Evolutionary conservation across 2,113 vertebrate species (phyloP).

Genomic region (Planiliza haematocheilus): DNA sequence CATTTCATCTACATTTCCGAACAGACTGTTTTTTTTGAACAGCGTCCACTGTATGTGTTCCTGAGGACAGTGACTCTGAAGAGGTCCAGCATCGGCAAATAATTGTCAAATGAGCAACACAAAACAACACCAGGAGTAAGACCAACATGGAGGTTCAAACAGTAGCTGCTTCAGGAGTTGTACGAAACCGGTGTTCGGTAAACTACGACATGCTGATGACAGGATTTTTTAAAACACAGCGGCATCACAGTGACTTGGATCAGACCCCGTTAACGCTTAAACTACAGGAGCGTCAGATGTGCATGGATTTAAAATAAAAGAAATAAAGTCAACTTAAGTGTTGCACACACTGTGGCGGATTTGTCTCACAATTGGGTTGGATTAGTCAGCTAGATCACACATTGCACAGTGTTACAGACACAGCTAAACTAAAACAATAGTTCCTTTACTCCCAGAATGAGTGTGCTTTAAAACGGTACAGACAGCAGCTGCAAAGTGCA

Average conservation of each 20-base stretch:
- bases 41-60: constrained; percentile 73
- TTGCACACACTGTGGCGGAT: neutral
- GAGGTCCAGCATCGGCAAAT: constrained; percentile 71
- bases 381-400: constrained; percentile 19
- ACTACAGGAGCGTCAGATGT: constrained; percentile 40
- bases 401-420: constrained; percentile 49
- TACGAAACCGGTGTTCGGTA: constrained; percentile 47
- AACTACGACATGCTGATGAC: constrained; percentile 62
- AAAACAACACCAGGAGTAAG: constrained; percentile 36
- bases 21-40: constrained; percentile 54
- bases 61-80: constrained; percentile 77
- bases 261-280: constrained; percentile 42
- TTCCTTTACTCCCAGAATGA: constrained; percentile 15
- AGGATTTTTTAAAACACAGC: constrained; percentile 43
- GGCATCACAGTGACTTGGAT: constrained; percentile 73
- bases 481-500: constrained; percentile 6
- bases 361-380: constrained; percentile 11
- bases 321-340: constrained; percentile 11
- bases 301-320: constrained; percentile 24
- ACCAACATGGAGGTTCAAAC: constrained; percentile 3
- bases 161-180: constrained; percentile 53
- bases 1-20: constrained; percentile 38
- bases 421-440: constrained; percentile 18
- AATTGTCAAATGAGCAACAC: constrained; percentile 46
- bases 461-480: constrained; percentile 18